These are phyloP conservation scores for Brachionus calyciflorus DNA, from an alignment of 1,140 invertebrate species.

Conservation along the genomic window DNA sequence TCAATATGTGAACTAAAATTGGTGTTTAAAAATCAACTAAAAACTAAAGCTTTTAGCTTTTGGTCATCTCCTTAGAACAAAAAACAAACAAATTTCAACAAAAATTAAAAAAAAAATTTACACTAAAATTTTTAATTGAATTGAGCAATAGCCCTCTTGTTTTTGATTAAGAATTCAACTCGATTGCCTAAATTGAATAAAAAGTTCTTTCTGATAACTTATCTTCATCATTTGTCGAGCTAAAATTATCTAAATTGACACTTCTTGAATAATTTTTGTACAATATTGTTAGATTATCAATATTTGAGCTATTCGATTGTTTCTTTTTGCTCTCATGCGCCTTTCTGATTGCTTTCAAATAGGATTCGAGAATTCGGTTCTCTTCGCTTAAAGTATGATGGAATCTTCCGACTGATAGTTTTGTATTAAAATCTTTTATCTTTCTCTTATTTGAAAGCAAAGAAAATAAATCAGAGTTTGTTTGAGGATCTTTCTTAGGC, in stretches of 20 bases:
- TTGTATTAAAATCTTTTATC: neutral
- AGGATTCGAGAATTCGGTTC: constrained; percentile 11
- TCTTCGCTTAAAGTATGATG: neutral
- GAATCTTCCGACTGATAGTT: neutral
- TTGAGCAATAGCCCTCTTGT: too few relatives aligned
- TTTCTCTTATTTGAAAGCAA: constrained; percentile 8
- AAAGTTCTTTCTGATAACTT: constrained; percentile 21
- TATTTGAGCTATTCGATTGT: neutral
- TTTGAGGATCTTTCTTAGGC: neutral
- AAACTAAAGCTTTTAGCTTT: too few relatives aligned
- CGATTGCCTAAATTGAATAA: constrained; percentile 15
- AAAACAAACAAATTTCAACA: too few relatives aligned
- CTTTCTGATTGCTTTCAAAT: neutral
- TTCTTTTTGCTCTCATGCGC: constrained; percentile 19
- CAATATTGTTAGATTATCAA: constrained; percentile 32
- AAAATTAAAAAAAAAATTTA: too few relatives aligned
- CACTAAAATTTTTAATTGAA: too few relatives aligned
- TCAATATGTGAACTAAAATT: too few relatives aligned
- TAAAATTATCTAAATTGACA: neutral
- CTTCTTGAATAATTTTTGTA: constrained; percentile 27
- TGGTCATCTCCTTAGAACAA: too few relatives aligned
- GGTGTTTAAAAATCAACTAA: too few relatives aligned
- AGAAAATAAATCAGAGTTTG: neutral
- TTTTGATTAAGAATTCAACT: too few relatives aligned
- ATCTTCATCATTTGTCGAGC: neutral